Evolutionary conservation across 2,888 invertebrate genomes (phyloP).

Genomic region (Mesorhabditis spiculigera): DNA sequence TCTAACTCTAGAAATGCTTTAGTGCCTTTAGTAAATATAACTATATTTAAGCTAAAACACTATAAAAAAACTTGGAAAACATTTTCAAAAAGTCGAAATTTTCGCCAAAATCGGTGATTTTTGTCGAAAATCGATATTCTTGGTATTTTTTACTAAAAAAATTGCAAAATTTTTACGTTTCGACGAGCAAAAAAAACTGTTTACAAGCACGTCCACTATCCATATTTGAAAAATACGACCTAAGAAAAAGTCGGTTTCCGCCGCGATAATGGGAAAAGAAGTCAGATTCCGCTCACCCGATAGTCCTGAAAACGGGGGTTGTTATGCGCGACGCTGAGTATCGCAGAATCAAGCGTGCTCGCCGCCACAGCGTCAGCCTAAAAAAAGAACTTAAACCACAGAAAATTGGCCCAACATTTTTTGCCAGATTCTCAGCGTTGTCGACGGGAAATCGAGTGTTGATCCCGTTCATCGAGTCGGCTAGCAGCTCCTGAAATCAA

Average conservation of each 20-base stretch:
- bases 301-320: slow-evolving; percentile 28
- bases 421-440: not conserved
- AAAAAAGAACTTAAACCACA: not conserved
- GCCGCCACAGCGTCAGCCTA: slow-evolving; percentile 8
- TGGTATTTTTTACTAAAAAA: too few relatives aligned
- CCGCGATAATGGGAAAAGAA: not conserved
- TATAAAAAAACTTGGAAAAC: too few relatives aligned
- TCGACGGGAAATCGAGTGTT: not conserved
- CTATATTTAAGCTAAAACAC: too few relatives aligned
- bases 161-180: too few relatives aligned
- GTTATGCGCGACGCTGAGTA: slow-evolving; percentile 31
- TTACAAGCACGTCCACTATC: not conserved
- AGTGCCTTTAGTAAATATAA: too few relatives aligned
- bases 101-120: too few relatives aligned
- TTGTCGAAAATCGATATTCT: too few relatives aligned
- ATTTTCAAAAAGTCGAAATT: too few relatives aligned
- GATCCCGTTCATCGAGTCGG: slow-evolving; percentile 10
- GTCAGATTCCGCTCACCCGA: slow-evolving; percentile 12
- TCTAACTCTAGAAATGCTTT: too few relatives aligned
- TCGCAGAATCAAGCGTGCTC: slow-evolving; percentile 33
- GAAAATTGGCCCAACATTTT: not conserved
- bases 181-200: not conserved
- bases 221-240: not conserved
- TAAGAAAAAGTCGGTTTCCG: slow-evolving; percentile 6
- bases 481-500: slow-evolving; percentile 7